Conservation (phyloP, 2,888 invertebrate genomes). For the Harpalus rubripes region DNA sequence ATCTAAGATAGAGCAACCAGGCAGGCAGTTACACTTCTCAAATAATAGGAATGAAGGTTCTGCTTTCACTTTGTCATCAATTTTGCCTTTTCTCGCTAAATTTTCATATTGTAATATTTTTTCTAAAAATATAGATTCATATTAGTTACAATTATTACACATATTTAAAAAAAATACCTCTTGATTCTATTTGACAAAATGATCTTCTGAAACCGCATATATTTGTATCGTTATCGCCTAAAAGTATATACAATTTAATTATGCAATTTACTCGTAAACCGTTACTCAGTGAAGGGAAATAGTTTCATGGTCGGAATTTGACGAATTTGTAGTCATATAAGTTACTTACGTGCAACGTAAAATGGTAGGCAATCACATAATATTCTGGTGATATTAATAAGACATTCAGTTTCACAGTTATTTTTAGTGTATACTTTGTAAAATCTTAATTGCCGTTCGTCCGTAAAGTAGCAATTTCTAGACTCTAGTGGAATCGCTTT, state of each 20-base stretch:
- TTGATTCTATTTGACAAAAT: constrained; percentile 11
- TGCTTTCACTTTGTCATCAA: not conserved
- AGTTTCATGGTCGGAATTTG: no score
- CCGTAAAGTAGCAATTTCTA: constrained; percentile 71
- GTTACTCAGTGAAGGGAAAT: no score
- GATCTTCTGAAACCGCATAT: constrained; percentile 27
- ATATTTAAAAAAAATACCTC: not conserved
- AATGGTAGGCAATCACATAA: constrained; percentile 70
- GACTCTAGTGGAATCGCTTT: constrained; percentile 68
- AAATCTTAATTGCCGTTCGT: constrained; percentile 70
- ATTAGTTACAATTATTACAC: no score
- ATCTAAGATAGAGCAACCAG: not conserved
- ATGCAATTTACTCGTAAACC: no score
- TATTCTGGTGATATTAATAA: constrained; percentile 70
- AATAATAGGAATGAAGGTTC: not conserved
- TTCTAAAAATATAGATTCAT: not conserved
- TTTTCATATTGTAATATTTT: constrained; percentile 14
- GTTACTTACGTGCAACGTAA: constrained; percentile 72
- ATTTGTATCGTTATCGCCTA: constrained; percentile 19
- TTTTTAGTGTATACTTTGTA: constrained; percentile 71
- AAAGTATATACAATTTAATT: not conserved
- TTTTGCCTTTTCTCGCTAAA: constrained; percentile 6
- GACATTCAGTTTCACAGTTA: constrained; percentile 72
- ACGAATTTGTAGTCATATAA: not conserved
- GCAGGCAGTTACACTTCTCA: constrained; percentile 2